Evolutionary conservation across 2,797 vertebrate genomes (phyloP).

Genomic region (Scleropages formosus): DNA sequence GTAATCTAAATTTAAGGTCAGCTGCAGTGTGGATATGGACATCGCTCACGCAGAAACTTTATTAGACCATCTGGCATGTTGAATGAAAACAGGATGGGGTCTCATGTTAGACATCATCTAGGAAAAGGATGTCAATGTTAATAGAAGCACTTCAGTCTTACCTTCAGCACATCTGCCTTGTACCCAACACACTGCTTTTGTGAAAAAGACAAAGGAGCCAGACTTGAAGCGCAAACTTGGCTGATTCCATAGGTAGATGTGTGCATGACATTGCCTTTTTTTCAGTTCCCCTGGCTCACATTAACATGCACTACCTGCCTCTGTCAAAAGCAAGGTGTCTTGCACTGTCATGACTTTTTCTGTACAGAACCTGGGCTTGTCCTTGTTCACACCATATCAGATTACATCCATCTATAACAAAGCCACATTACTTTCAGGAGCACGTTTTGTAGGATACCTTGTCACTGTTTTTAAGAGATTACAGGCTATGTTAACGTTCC

Average conservation of each 20-base stretch:
- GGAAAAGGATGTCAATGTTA: constrained; percentile 13
- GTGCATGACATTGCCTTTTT: neutral
- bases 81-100: neutral
- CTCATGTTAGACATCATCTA: neutral
- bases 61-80: too few species aligned
- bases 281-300: neutral
- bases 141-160: neutral
- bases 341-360: too few species aligned
- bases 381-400: too few species aligned
- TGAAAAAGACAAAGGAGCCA: neutral
- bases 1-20: constrained; percentile 11
- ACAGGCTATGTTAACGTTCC: too few species aligned
- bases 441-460: too few species aligned
- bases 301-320: neutral
- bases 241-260: neutral
- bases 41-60: neutral
- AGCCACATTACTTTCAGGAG: too few species aligned
- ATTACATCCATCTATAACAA: too few species aligned
- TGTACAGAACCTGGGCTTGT: too few species aligned
- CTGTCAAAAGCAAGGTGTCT: neutral
- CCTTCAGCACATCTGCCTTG: neutral
- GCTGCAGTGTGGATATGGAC: neutral
- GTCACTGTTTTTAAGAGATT: too few species aligned
- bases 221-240: constrained; percentile 9
- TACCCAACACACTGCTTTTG: neutral